Evolutionary conservation across 2,797 vertebrate species (phyloP).

Genomic region (Pseudomugil gertrudae): DNA sequence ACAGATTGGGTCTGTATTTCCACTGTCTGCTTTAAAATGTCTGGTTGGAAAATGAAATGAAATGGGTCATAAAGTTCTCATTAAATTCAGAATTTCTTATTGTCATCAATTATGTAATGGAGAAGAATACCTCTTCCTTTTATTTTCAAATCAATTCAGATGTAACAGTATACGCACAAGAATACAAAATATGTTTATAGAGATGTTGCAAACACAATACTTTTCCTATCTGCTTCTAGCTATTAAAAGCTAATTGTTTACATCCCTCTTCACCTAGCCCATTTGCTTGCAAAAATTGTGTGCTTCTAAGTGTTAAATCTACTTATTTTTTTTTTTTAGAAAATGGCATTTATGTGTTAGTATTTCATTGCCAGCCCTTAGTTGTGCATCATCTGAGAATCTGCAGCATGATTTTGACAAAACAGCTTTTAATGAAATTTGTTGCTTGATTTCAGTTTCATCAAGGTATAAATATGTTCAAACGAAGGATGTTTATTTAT

Average conservation of each 20-base stretch:
- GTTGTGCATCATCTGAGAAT: background rate
- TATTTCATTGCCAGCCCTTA: too few relatives aligned
- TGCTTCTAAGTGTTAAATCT: background rate
- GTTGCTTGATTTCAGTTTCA: too few relatives aligned
- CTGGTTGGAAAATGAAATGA: slow-evolving; percentile 60
- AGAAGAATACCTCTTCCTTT: slow-evolving; percentile 39
- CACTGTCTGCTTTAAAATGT: slow-evolving; percentile 39
- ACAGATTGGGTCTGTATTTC: slow-evolving; percentile 41
- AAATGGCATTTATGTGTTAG: background rate
- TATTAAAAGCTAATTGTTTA: background rate
- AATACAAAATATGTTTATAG: background rate
- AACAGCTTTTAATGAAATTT: background rate
- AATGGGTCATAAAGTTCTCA: slow-evolving; percentile 69
- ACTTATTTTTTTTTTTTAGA: background rate
- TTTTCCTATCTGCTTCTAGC: background rate
- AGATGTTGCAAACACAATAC: background rate
- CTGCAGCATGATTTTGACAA: too few relatives aligned
- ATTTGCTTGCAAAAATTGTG: background rate
- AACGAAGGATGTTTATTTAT: too few relatives aligned
- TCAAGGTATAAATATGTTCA: too few relatives aligned
- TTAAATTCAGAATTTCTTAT: slow-evolving; percentile 47
- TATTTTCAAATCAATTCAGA: slow-evolving; percentile 22
- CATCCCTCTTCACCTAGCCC: too few relatives aligned
- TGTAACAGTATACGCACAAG: background rate
- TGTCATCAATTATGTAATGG: slow-evolving; percentile 66